These are phyloP conservation scores for Sterrhoptilus dennistouni DNA, from an alignment of 2,113 vertebrate genomes.

Conservation along the genomic window DNA sequence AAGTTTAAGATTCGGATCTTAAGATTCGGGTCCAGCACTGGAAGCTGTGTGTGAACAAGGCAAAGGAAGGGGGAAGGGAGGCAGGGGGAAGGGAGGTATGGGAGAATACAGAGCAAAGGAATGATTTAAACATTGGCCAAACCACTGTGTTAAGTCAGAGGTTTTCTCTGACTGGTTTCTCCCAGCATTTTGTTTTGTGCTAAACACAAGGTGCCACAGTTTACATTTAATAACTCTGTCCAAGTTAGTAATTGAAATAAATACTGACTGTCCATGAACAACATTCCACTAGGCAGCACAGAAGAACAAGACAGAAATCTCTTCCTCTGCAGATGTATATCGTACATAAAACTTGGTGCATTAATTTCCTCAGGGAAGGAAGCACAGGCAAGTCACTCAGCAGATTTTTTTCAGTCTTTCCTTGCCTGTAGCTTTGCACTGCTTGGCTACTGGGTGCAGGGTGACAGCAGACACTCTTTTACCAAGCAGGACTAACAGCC, in stretches of 20 bases:
- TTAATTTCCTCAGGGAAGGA: neutral
- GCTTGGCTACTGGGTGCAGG: neutral
- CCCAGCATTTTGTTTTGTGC: neutral
- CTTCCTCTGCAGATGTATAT: neutral
- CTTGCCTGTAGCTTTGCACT: neutral
- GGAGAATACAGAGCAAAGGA: neutral
- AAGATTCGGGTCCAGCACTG: neutral
- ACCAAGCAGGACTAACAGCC: neutral
- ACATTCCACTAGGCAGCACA: neutral
- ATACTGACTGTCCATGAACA: neutral
- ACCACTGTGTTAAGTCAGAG: neutral
- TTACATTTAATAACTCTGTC: slow-evolving; percentile 26
- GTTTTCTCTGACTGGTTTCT: neutral
- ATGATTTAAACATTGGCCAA: neutral
- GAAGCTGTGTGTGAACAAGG: neutral
- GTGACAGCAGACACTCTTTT: neutral
- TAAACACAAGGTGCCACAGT: neutral
- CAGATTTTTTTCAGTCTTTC: neutral
- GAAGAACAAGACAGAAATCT: neutral
- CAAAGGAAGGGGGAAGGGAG: neutral
- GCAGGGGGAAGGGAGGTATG: neutral
- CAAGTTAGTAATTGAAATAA: slow-evolving; percentile 6
- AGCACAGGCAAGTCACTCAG: neutral
- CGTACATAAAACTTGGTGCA: neutral
- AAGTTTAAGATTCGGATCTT: slow-evolving; percentile 27